phyloP scores from a whole-genome alignment of 2,888 invertebrate genomes.

The Andrena trimmerana region DNA sequence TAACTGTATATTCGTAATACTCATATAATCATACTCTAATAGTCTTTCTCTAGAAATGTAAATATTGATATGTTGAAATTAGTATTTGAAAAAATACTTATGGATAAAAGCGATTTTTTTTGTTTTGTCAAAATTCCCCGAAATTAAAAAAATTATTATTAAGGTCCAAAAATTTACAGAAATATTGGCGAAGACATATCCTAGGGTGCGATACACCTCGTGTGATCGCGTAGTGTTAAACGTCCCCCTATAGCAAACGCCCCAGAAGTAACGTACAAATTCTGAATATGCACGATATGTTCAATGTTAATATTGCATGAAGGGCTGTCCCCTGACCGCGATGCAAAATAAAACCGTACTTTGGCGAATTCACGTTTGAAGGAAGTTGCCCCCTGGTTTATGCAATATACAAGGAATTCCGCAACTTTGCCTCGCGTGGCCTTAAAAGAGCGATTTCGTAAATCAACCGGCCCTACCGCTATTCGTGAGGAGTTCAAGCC shows the following conservation, averaged over 20 bases:
- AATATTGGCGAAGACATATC: too few relatives aligned
- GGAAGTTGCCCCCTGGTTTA: slow-evolving; percentile 13
- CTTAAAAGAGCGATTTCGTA: slow-evolving; percentile 56
- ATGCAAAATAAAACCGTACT: slow-evolving; percentile 25
- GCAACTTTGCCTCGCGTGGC: slow-evolving; percentile 13
- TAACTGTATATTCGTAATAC: too few relatives aligned
- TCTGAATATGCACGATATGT: not conserved
- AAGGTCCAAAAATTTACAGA: too few relatives aligned
- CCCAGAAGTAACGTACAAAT: not conserved
- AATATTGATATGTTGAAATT: too few relatives aligned
- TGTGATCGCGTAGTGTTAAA: not conserved
- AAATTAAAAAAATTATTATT: too few relatives aligned
- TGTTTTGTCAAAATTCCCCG: too few relatives aligned
- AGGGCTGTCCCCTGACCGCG: slow-evolving; percentile 27
- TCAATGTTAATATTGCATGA: slow-evolving; percentile 37
- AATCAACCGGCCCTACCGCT: slow-evolving; percentile 41
- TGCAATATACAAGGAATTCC: slow-evolving; percentile 37
- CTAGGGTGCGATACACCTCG: not conserved
- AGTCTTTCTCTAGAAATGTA: too few relatives aligned
- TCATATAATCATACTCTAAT: too few relatives aligned
- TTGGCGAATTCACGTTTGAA: slow-evolving; percentile 17
- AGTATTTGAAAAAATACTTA: too few relatives aligned
- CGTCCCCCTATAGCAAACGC: not conserved
- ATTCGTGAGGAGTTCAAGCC: slow-evolving; percentile 49
- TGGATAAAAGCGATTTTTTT: too few relatives aligned